phyloP scores from a whole-genome alignment of 37 sponge, comb jelly and placozoan species.

The Ephydatia muelleri region DNA sequence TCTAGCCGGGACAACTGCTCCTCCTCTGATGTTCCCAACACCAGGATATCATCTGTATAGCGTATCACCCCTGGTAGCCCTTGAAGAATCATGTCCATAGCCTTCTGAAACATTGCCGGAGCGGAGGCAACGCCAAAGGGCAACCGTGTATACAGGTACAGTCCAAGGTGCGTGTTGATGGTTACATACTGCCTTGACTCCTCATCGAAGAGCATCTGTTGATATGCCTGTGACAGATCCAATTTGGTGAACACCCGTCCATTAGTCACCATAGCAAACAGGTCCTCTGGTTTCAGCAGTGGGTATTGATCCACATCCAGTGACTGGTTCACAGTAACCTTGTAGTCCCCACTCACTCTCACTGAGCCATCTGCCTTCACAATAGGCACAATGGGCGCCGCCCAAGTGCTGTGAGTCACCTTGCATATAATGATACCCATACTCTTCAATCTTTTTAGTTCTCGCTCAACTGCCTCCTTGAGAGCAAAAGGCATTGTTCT shows the following conservation, averaged over 20 bases:
- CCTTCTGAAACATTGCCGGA: background rate
- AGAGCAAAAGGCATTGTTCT: slow-evolving; percentile 27
- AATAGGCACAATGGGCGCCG: slow-evolving; percentile 63
- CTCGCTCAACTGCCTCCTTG: slow-evolving; percentile 6
- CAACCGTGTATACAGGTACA: slow-evolving; percentile 26
- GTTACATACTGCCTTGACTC: slow-evolving; percentile 24
- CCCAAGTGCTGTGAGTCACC: slow-evolving; percentile 48
- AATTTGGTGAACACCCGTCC: slow-evolving; percentile 47
- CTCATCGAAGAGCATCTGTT: slow-evolving; percentile 19
- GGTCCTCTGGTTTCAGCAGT: slow-evolving; percentile 27
- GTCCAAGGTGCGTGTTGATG: slow-evolving; percentile 65
- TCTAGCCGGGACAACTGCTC: slow-evolving; percentile 30
- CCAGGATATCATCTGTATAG: slow-evolving; percentile 26
- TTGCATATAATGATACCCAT: slow-evolving; percentile 30
- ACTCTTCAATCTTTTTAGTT: slow-evolving; percentile 7
- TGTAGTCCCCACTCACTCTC: slow-evolving; percentile 54
- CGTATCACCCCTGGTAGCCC: slow-evolving; percentile 24
- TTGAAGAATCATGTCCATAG: slow-evolving; percentile 19
- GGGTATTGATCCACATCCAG: slow-evolving; percentile 39
- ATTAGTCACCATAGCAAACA: slow-evolving; percentile 21
- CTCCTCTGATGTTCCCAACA: slow-evolving; percentile 21
- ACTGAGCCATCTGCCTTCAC: slow-evolving; percentile 28
- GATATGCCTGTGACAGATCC: slow-evolving; percentile 43
- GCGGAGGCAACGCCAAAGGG: slow-evolving; percentile 44
- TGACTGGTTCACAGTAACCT: slow-evolving; percentile 34